Evolutionary conservation across 2,113 vertebrate species (phyloP), one percentile per base, ranked within the genome.

Genomic region (Egretta garzetta): DNA sequence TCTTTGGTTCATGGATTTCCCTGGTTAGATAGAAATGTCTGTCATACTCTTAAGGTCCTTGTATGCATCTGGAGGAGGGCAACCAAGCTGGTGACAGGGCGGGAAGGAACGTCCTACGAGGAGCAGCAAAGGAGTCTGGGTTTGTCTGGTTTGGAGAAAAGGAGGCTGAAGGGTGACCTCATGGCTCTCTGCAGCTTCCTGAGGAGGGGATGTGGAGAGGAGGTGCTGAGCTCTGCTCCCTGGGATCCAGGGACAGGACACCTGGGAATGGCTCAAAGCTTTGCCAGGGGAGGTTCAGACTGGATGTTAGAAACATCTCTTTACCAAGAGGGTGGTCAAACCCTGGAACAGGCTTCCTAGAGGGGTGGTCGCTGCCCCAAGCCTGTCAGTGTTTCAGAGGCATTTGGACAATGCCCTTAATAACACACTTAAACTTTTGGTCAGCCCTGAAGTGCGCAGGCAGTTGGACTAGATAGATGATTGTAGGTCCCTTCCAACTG

Each of bases 161-260:
- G 33, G 35, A 72, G 5, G 3, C 59, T 24, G 33, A 84, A 10
- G 7, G 4, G 3, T 3, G 6, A 70, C 68, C 27, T 71, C 50
- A 39, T 49, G 52, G 41, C n/a, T 60, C 68, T 41, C 49, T 53
- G 5, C 58, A 50, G 11, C 58, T 83, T 93, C 47, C 72, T 52
- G 53, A 89, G 43, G 9, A 58, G 4, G 14, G 9, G 21, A 53
- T 9, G 16, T 17, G 8, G 17, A 24, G 39, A 66, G 28, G 53
- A 73, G 26, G 16, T 39, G 49, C 68, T 55, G 26, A 22, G 14
- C 8, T 55, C 43, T 72, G 41, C 37, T 64, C 23, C 27, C 8
- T 52, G 5, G 14, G 24, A 41, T 68, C 20, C 35, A 15, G n/a
- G 5, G 6, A 68, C 7, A 73, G n/a, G 19, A 59, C 0, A 2